These are phyloP conservation scores for Drosophila prolongata DNA, from an alignment of 2,888 invertebrate genomes.

Conservation along the genomic window DNA sequence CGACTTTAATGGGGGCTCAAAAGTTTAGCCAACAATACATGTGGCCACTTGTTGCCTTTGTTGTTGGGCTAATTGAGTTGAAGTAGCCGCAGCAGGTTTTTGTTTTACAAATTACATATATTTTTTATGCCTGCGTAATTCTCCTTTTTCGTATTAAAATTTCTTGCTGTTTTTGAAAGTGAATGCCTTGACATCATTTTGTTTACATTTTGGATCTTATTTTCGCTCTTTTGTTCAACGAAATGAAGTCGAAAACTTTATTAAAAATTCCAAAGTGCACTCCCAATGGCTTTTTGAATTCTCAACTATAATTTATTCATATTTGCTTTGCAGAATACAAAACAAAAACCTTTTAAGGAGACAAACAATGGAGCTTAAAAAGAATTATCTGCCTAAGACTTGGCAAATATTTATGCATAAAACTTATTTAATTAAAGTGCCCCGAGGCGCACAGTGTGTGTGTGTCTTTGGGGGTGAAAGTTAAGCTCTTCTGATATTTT, in stretches of 20 bases:
- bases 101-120: constrained; percentile 44
- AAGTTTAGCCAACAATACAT: constrained; percentile 25
- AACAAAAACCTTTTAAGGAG: constrained; percentile 24
- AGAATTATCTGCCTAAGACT: constrained; percentile 35
- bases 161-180: constrained; percentile 66
- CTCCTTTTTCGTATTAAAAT: constrained; percentile 38
- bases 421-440: constrained; percentile 55
- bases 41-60: constrained; percentile 14
- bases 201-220: constrained; percentile 21
- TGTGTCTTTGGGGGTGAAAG: constrained; percentile 35
- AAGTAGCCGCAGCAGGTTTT: constrained; percentile 62
- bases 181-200: constrained; percentile 72
- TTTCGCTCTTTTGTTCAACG: constrained; percentile 12
- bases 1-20: constrained; percentile 34
- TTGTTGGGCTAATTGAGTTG: constrained; percentile 62
- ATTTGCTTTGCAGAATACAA: constrained; percentile 23
- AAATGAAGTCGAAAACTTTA: constrained; percentile 9
- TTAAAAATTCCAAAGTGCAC: constrained; percentile 22
- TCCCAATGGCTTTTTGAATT: constrained; percentile 31
- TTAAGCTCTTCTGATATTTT: constrained; percentile 27
- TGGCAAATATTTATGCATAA: constrained; percentile 58
- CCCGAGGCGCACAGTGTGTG: neutral
- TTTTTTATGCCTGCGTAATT: constrained; percentile 30
- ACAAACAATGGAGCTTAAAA: constrained; percentile 28
- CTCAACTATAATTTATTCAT: constrained; percentile 45